These are phyloP conservation scores for Poliocrania exsul DNA, from an alignment of 2,797 vertebrate species.

Conservation along the genomic window DNA sequence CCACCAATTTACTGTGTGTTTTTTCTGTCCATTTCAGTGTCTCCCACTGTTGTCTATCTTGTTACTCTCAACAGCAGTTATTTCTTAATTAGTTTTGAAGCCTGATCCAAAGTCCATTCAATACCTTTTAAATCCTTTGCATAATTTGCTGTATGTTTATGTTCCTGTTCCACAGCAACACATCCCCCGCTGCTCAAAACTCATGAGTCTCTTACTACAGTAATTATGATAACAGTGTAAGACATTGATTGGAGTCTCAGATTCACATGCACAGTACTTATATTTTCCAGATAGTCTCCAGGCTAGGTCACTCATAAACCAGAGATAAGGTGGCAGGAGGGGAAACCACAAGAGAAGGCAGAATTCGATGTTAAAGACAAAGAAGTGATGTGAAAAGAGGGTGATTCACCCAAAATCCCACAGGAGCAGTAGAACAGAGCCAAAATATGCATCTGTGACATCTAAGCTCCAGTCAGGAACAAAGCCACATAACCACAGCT, in stretches of 20 bases:
- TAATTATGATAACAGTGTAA: not conserved
- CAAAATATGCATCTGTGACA: not conserved
- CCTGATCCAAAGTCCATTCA: not conserved
- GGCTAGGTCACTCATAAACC: not conserved
- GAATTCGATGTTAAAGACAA: not conserved
- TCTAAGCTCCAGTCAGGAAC: not conserved
- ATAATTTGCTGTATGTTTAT: not conserved
- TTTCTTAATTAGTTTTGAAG: slow-evolving; percentile 22
- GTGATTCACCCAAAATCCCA: not conserved
- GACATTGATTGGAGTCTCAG: not conserved
- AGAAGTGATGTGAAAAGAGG: not conserved
- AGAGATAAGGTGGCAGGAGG: not conserved
- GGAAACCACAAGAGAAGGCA: not conserved
- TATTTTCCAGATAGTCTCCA: not conserved
- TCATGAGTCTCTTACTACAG: not conserved
- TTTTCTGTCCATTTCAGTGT: not conserved
- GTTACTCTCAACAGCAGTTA: not conserved
- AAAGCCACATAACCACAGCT: not conserved
- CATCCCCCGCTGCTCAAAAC: not conserved
- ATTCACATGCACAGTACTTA: not conserved
- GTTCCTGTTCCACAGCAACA: not conserved
- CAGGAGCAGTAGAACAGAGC: not conserved
- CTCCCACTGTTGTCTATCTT: not conserved
- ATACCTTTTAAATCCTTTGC: not conserved
- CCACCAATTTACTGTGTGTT: not conserved